Percentiles rank a stretch among this genome's conserved stretches.
phyloP scores from a whole-genome alignment of 2,888 invertebrate species.

The Cordylochernes scorpioides region DNA sequence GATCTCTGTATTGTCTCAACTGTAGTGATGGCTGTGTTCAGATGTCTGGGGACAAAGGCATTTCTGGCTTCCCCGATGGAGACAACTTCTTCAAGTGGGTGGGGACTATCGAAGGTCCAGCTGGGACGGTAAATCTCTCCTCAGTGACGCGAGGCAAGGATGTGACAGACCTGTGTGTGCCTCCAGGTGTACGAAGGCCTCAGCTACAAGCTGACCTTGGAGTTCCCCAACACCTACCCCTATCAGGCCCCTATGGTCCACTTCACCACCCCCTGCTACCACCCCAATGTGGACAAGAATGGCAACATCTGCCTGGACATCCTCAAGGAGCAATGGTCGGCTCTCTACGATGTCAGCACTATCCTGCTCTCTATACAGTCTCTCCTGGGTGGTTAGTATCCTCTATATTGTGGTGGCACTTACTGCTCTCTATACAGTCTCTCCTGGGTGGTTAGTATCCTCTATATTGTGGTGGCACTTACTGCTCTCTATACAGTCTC shows the following conservation, averaged over 20 bases:
- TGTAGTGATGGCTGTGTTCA: no score
- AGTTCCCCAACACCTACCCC: conserved; percentile 81
- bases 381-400: conserved; percentile 38
- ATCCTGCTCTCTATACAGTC: conserved; percentile 79
- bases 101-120: conserved; percentile 71
- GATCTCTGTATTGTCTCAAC: no score
- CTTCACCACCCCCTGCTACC: conserved; percentile 72
- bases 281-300: conserved; percentile 63
- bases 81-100: conserved; percentile 90
- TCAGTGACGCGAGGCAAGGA: conserved; percentile 2
- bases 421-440: no score
- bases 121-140: conserved; percentile 38
- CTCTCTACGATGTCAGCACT: conserved; percentile 75
- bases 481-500: no score
- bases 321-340: conserved; percentile 89
- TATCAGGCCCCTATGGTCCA: conserved; percentile 61
- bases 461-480: no score
- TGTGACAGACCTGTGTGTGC: conserved; percentile 4
- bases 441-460: no score
- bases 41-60: conserved; percentile 60
- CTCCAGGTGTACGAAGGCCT: conserved; percentile 48
- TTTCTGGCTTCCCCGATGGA: conserved; percentile 86
- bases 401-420: no score
- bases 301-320: conserved; percentile 82
- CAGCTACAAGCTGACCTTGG: conserved; percentile 60